These are phyloP conservation scores for Dysdera silvatica DNA, from an alignment of 1,140 invertebrate species.

Conservation along the genomic window DNA sequence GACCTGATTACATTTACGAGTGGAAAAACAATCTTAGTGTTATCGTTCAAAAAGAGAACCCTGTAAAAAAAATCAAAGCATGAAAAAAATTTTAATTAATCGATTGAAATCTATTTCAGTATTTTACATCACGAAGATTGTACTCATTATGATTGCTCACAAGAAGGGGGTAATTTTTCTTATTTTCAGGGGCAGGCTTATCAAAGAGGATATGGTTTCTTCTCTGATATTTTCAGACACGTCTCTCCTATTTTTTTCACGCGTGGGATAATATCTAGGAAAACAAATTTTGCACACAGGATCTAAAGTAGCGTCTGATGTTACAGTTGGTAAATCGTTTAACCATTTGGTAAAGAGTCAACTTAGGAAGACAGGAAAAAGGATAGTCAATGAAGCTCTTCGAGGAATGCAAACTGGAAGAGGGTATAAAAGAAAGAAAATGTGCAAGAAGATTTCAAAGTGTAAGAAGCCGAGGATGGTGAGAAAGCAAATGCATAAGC, in stretches of 20 bases:
- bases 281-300: neutral
- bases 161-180: too few species aligned
- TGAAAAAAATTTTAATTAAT: too few species aligned
- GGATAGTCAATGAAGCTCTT: constrained; percentile 1
- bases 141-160: too few species aligned
- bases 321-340: neutral
- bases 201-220: neutral
- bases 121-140: too few species aligned
- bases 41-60: too few species aligned
- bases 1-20: neutral
- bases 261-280: neutral
- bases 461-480: neutral
- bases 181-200: neutral
- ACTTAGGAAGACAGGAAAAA: neutral
- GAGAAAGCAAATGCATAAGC: too few species aligned
- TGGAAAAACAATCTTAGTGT: neutral
- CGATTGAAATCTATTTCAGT: too few species aligned
- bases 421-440: constrained; percentile 6
- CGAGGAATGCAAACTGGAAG: neutral
- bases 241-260: neutral
- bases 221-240: neutral
- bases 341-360: neutral
- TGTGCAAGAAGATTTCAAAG: too few species aligned
- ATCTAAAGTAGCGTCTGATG: neutral
- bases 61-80: too few species aligned